Evolutionary conservation across 2,888 invertebrate genomes (phyloP), one percentile per base, ranked within the genome.

Genomic region (Thyatira batis): DNA sequence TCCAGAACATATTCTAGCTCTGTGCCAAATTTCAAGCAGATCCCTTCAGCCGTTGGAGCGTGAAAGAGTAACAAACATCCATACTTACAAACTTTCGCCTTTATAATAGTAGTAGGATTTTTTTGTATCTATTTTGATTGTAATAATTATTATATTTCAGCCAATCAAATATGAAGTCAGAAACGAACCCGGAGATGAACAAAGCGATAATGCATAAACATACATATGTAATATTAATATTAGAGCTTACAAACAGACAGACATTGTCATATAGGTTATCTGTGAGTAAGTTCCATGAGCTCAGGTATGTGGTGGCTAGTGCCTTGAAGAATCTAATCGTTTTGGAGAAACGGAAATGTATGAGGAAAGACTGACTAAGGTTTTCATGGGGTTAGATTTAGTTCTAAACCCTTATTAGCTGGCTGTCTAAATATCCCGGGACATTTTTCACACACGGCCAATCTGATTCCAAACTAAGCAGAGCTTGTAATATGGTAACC

Each of bases 251-350:
- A 20, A 63, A 88, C 53, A 82, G 82, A 45, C 69, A 70, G 1
- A 77, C 63, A 0, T 60, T 67, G 4, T 75, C 76, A 0, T 87
- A 84, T 20, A 61, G 89, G 8, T 50, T 91, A 3, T 80, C 84
- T 0, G 66, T 86, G 3, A 65, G 62, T 0, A 87, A 88, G 50
- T 92, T 91, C 52, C 87, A 89, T 1, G 90, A 89, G 30, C 53
- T 92, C 0, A 67, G 91, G 30, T 91, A 67, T 39, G 67, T 73
- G 0, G 61, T 92, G 17, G 90, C 92, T 0, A 84, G 79, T 13
- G 88, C 88, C 0, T 63, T 91, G 55, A 92, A 92, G 44, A 82
- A 69, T 49, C 75, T 90, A 66, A 87, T 92, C 0, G 85, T 92
- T 0, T 58, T 91, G 13, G 87, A 90, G 39, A 80, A 74, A 27